Evolutionary conservation across 2,797 vertebrate genomes (phyloP).

Genomic region (Coranthus polyacanthus): DNA sequence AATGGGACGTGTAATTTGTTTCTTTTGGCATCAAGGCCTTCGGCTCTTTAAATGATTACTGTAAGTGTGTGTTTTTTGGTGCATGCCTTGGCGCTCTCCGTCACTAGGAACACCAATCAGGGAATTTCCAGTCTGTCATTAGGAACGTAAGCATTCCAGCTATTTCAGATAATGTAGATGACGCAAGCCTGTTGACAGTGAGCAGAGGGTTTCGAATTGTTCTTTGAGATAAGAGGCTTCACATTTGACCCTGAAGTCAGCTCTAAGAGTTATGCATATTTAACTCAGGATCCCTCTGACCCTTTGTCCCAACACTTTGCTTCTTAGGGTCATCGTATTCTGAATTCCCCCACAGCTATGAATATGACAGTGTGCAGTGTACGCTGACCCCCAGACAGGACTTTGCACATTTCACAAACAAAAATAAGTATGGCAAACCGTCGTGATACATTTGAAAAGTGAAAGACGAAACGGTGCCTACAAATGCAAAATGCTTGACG

Average conservation of each 20-base stretch:
- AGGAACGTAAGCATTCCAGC: constrained; percentile 17
- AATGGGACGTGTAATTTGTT: constrained; percentile 40
- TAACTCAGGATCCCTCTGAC: no score
- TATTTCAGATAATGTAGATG: constrained; percentile 51
- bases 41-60: constrained; percentile 45
- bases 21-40: constrained; percentile 42
- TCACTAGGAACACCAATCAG: constrained; percentile 37
- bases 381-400: not conserved
- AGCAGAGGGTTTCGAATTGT: constrained; percentile 2
- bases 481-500: no score
- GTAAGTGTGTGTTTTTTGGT: constrained; percentile 23
- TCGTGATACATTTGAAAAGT: no score
- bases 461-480: no score
- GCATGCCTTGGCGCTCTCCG: constrained; percentile 38
- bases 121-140: constrained; percentile 24
- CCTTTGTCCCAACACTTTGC: not conserved
- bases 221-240: not conserved
- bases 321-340: no score
- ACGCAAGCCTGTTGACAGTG: constrained; percentile 32
- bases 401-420: no score
- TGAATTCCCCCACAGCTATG: no score
- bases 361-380: no score
- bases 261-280: not conserved
- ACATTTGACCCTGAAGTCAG: not conserved
- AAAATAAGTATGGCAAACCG: no score